Evolutionary conservation across 2,113 vertebrate species (phyloP), one percentile per base, ranked within the genome.

Genomic region (Phodopus roborovskii): DNA sequence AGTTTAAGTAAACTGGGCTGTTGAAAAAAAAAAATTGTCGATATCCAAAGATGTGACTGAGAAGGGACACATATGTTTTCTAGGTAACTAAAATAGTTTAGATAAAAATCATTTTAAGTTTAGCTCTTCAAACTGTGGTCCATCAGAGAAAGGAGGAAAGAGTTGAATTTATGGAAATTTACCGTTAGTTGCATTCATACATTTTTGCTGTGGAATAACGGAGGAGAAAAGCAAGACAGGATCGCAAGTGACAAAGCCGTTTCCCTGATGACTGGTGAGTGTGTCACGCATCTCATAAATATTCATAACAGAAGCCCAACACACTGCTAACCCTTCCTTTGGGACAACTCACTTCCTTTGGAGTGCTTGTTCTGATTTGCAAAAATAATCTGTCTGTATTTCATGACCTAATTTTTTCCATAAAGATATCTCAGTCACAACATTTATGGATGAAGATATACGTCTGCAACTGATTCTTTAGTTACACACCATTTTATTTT

Each of bases 1-100:
- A 60, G 30, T 96, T 92, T 78, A 92, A 92, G 94, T 78, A 94
- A 95, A 92, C 78, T 93, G 62, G 74, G 2, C 42, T 39, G 60
- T 66, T 39, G 22, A 56, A 11, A 56, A 12, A 36, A 84, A 91
- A 64, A 89, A 20, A 88, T 33, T 26, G 26, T 12, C 22, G 13
- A 3, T 17, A 24, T 90, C 53, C 58, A 74, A 33, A 88, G 48
- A 71, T 33, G 36, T 42, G 88, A 56, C 39, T 20, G 48, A 94
- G 84, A 70, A 96, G 22, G 30, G 12, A 70, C 8, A 42, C 28
- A 77, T 5, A 8, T 50, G 53, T 94, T 66, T 60, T 7, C 28
- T 87, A 70, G 62, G 48, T 50, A 82, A 90, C 89, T 88, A 86
- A 83, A 90, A 93, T 36, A 90, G 28, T 87, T 95, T 48, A 92